A percentile compares a stretch with the other conserved stretches of the same genome.
Evolutionary conservation across 2,888 invertebrate species (phyloP).

Genomic region (Ormyrus nitidulus): DNA sequence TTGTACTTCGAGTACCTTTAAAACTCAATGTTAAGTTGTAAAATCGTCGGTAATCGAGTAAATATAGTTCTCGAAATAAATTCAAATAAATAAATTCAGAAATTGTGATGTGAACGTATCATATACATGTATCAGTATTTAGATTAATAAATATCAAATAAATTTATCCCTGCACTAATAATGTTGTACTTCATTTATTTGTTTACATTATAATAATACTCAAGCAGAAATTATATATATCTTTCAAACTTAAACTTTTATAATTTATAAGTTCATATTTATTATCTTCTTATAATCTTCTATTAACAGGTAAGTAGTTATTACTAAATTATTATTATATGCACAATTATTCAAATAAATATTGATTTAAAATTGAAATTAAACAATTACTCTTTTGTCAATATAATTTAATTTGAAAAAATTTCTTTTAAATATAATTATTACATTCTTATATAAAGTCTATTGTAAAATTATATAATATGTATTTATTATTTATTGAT

Average conservation of each 20-base stretch:
- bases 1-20: constrained; percentile 46
- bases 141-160: constrained; percentile 44
- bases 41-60: constrained; percentile 30
- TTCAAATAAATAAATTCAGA: constrained; percentile 27
- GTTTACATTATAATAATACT: background rate
- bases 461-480: too few relatives aligned
- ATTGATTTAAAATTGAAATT: too few relatives aligned
- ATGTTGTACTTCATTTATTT: background rate
- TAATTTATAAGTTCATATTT: background rate
- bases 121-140: constrained; percentile 63
- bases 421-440: too few relatives aligned
- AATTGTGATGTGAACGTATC: constrained; percentile 62
- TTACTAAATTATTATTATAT: too few relatives aligned
- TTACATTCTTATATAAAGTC: too few relatives aligned
- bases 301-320: too few relatives aligned
- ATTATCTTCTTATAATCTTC: too few relatives aligned
- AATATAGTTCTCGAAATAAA: constrained; percentile 5
- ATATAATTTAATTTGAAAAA: too few relatives aligned
- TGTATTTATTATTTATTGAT: too few relatives aligned
- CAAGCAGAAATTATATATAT: background rate
- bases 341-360: too few relatives aligned
- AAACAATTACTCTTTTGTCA: too few relatives aligned
- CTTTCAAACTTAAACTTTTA: background rate
- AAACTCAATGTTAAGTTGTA: constrained; percentile 28
- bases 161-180: constrained; percentile 39